Evolutionary conservation across 2,888 invertebrate genomes (phyloP).

Genomic region (Alviniconcha strummeri): DNA sequence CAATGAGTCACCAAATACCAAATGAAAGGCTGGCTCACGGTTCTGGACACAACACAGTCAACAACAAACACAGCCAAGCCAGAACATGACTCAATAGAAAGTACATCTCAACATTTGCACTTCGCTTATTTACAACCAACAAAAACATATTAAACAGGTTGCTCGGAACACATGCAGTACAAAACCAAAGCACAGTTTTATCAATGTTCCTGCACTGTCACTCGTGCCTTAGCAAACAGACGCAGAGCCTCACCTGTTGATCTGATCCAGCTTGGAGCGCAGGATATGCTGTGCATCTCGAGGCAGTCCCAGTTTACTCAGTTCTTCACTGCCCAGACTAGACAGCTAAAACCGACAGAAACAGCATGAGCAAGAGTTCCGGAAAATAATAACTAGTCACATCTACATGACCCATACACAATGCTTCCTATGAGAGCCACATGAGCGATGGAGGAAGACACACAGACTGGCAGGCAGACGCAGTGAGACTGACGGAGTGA

Average conservation of each 20-base stretch:
- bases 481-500: not conserved
- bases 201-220: too few relatives aligned
- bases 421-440: not conserved
- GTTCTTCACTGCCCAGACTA: conserved; percentile 49
- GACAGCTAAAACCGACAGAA: not conserved
- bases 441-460: not conserved
- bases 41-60: too few relatives aligned
- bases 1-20: too few relatives aligned
- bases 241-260: conserved; percentile 25
- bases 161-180: too few relatives aligned
- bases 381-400: not conserved
- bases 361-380: not conserved
- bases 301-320: conserved; percentile 49
- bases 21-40: too few relatives aligned
- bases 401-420: not conserved
- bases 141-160: too few relatives aligned
- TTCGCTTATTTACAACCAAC: too few relatives aligned
- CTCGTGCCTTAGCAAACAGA: too few relatives aligned
- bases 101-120: too few relatives aligned
- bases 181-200: too few relatives aligned
- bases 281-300: conserved; percentile 46
- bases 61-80: too few relatives aligned
- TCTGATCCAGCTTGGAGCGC: conserved; percentile 39
- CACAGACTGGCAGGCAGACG: not conserved
- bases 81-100: too few relatives aligned